A percentile compares a stretch with the other conserved stretches of the same genome.
Conservation (phyloP, 2,888 invertebrate genomes). For the Clanis bilineata region DNA sequence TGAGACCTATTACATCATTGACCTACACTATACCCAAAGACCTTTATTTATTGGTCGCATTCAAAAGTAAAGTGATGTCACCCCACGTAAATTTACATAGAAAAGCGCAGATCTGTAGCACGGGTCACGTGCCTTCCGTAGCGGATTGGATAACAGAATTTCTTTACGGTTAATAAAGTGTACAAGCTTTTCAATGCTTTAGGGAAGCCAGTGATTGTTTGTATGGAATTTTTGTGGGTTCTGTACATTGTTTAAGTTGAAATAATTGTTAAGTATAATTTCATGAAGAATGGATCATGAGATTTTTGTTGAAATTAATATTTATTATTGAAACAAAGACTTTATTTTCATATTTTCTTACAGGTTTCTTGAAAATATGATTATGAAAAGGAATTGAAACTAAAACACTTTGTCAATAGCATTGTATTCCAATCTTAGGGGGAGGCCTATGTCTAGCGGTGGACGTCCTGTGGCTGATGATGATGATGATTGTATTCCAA, state of each 20-base stretch:
- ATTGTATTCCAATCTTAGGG: no score
- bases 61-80: background rate
- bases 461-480: no score
- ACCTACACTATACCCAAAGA: background rate
- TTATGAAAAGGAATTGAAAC: no score
- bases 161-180: constrained; percentile 79
- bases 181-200: constrained; percentile 76
- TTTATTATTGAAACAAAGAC: no score
- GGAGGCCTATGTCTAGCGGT: no score
- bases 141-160: constrained; percentile 79
- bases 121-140: constrained; percentile 83
- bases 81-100: constrained; percentile 7
- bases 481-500: no score
- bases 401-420: no score
- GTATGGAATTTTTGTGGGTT: constrained; percentile 36
- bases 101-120: constrained; percentile 4
- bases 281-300: no score
- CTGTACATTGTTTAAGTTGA: background rate
- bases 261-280: no score
- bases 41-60: background rate
- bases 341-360: no score
- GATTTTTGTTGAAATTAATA: no score
- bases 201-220: background rate
- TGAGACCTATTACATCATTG: background rate
- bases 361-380: no score